A percentile compares a stretch with the other conserved stretches of the same genome.
Evolutionary conservation across 2,888 invertebrate genomes (phyloP).

Genomic region (Drosophila birchii): DNA sequence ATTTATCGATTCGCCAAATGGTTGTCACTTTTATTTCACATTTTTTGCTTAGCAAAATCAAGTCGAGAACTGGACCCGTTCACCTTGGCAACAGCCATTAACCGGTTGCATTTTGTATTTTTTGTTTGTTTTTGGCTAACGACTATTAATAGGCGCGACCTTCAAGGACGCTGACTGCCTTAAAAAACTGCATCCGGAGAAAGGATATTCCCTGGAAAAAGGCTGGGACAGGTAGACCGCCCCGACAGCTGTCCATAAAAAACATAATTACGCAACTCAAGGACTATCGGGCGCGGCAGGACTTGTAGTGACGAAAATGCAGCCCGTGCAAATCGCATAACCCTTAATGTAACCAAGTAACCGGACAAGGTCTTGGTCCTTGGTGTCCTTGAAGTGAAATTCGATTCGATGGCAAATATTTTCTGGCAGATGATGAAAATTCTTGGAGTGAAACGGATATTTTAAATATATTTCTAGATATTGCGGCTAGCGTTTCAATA

Average conservation of each 20-base stretch:
- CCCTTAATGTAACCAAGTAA: conserved; percentile 54
- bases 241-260: conserved; percentile 60
- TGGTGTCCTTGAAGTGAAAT: conserved; percentile 33
- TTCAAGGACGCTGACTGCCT: conserved; percentile 54
- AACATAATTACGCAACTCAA: conserved; percentile 69
- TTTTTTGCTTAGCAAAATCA: conserved; percentile 4
- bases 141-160: conserved; percentile 25
- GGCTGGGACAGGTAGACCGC: conserved; percentile 61
- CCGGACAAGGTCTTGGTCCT: not conserved
- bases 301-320: conserved; percentile 52
- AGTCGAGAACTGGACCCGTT: conserved; percentile 43
- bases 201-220: conserved; percentile 62
- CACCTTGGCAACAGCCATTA: conserved; percentile 52
- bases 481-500: too few relatives aligned
- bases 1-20: conserved; percentile 53
- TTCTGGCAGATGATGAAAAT: too few relatives aligned
- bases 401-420: conserved; percentile 1
- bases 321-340: conserved; percentile 57
- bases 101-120: conserved; percentile 38
- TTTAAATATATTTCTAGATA: too few relatives aligned
- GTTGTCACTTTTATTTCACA: conserved; percentile 16
- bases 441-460: not conserved
- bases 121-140: conserved; percentile 20
- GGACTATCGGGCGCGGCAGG: conserved; percentile 55
- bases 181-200: conserved; percentile 45